A percentile compares a stretch with the other conserved stretches of the same genome.
These are phyloP conservation scores for Ceratina australensis DNA, from an alignment of 1,140 invertebrate species.

Conservation along the genomic window DNA sequence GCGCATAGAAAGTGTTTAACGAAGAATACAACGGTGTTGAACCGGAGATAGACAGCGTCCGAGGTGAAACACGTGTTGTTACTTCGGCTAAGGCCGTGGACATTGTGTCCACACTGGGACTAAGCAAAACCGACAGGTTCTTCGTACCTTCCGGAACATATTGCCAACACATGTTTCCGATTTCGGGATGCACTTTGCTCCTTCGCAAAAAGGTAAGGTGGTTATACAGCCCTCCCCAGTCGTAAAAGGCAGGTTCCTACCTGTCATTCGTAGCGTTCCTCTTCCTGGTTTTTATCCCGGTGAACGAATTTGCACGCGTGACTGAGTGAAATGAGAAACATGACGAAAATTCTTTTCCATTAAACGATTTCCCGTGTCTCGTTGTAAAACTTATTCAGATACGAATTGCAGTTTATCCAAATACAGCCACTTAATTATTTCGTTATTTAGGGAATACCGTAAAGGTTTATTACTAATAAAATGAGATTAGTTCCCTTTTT, in stretches of 20 bases:
- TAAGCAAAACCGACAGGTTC: neutral
- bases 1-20: conserved; percentile 45
- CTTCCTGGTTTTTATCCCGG: neutral
- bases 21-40: conserved; percentile 12
- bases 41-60: neutral
- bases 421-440: too few relatives aligned
- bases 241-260: conserved; percentile 37
- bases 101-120: conserved; percentile 19
- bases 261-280: neutral
- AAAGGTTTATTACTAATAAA: too few relatives aligned
- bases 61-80: conserved; percentile 47
- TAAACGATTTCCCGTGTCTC: too few relatives aligned
- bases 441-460: too few relatives aligned
- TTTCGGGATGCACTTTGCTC: conserved; percentile 38
- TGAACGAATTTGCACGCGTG: neutral
- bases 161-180: conserved; percentile 43
- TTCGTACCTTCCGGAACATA: conserved; percentile 28
- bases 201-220: conserved; percentile 42
- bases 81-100: conserved; percentile 19
- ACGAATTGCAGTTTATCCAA: too few relatives aligned
- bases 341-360: neutral
- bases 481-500: too few relatives aligned
- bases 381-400: too few relatives aligned
- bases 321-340: neutral
- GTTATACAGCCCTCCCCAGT: conserved; percentile 22